Conservation (phyloP, 2,797 vertebrate genomes). For the Meriones psammophilus region DNA sequence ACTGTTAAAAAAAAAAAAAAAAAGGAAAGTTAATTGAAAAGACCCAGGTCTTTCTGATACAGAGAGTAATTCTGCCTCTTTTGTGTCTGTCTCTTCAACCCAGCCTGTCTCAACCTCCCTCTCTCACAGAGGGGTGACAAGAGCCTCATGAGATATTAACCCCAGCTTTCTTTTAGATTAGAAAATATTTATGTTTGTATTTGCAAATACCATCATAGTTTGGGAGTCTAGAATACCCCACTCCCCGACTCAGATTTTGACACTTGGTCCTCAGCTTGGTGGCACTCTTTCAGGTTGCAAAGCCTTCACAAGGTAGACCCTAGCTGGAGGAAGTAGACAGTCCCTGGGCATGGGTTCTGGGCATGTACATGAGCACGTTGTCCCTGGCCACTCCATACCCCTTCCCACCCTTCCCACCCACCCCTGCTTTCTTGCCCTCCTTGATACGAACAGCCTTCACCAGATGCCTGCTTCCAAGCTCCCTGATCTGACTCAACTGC, state of each 20-base stretch:
- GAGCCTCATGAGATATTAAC: not conserved
- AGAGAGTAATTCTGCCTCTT: not conserved
- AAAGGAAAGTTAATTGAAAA: not conserved
- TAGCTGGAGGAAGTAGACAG: not conserved
- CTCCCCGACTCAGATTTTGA: not conserved
- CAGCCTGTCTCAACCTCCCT: not conserved
- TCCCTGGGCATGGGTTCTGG: not conserved
- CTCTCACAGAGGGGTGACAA: rapidly evolving
- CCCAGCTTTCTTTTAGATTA: not conserved
- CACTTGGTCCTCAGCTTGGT: not conserved
- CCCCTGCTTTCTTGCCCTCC: not conserved
- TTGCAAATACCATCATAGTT: not conserved
- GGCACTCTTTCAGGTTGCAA: not conserved
- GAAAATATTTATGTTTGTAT: not conserved
- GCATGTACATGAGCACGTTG: not conserved
- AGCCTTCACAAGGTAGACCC: not conserved
- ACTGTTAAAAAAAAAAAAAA: too few relatives aligned
- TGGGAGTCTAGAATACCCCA: not conserved
- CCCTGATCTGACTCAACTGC: not conserved
- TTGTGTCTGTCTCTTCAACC: not conserved
- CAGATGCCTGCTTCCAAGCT: not conserved
- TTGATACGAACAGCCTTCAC: not conserved
- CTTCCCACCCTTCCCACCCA: not conserved
- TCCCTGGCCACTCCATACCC: not conserved
- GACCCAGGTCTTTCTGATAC: not conserved